Percentiles rank a stretch among this genome's conserved stretches.
Conservation (phyloP, 1,140 invertebrate species). For the Semibalanus balanoides region DNA sequence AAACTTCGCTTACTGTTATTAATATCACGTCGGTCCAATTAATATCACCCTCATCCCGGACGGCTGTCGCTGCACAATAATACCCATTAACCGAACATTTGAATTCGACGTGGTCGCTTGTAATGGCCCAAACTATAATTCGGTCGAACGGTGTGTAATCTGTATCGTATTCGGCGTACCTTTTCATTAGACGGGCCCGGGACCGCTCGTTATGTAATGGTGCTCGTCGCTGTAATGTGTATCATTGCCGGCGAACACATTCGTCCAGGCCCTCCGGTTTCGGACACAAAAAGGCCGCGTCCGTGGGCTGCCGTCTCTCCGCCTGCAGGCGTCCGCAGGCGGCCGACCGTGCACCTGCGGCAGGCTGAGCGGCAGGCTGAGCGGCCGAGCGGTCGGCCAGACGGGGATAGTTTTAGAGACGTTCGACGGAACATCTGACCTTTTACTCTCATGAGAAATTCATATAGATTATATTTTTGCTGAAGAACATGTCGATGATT, state of each 20-base stretch:
- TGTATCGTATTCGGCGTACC: neutral
- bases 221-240: neutral
- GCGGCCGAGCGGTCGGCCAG: no score
- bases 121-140: neutral
- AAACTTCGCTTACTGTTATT: neutral
- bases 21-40: neutral
- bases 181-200: neutral
- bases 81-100: neutral
- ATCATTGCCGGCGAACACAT: neutral
- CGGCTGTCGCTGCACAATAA: neutral
- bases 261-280: neutral
- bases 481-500: no score
- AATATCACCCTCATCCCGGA: neutral
- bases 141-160: neutral
- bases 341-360: no score
- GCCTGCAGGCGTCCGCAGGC: neutral
- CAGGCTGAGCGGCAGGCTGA: no score
- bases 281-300: neutral
- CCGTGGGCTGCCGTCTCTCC: no score
- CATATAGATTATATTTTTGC: no score
- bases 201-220: neutral
- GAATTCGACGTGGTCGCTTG: neutral
- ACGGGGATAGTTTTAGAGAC: no score
- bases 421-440: no score
- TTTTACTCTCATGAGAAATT: no score